Evolutionary conservation across 2,113 vertebrate genomes (phyloP).

Genomic region (Serilophus lunatus): DNA sequence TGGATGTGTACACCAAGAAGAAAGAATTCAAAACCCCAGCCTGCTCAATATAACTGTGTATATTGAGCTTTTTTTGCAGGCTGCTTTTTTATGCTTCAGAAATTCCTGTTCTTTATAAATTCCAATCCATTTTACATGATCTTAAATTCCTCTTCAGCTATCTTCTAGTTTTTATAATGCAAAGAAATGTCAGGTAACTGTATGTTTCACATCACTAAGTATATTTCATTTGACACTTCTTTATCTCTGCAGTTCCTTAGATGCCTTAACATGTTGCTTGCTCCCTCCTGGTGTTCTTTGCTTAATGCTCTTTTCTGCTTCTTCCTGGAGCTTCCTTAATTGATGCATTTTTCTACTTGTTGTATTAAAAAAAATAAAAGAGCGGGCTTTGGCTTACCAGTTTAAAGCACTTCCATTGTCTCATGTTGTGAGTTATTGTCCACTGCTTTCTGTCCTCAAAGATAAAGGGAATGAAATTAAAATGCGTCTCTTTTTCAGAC

Average conservation of each 20-base stretch:
- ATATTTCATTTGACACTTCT: constrained; percentile 59
- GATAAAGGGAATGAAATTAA: not conserved
- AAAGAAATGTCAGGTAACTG: constrained; percentile 20
- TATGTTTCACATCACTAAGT: constrained; percentile 50
- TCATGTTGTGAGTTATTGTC: not conserved
- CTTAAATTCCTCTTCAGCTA: constrained; percentile 36
- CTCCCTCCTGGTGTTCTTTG: constrained; percentile 29
- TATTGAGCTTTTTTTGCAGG: not conserved
- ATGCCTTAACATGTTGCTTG: constrained; percentile 33
- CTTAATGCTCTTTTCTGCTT: constrained; percentile 52
- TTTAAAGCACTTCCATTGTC: not conserved
- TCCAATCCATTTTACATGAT: constrained; percentile 47
- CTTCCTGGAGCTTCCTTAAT: constrained; percentile 42
- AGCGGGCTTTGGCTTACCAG: not conserved
- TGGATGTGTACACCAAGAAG: not conserved
- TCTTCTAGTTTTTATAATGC: constrained; percentile 33
- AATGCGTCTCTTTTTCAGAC: not conserved
- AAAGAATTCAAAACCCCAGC: not conserved
- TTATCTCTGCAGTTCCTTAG: constrained; percentile 15
- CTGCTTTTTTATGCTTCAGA: constrained; percentile 41
- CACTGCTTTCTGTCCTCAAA: not conserved
- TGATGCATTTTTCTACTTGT: constrained; percentile 19
- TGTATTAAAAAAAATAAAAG: not conserved
- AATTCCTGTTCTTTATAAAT: constrained; percentile 28
- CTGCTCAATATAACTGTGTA: not conserved